Evolutionary conservation across 2,113 vertebrate species (phyloP).

Genomic region (Prinia subflava): DNA sequence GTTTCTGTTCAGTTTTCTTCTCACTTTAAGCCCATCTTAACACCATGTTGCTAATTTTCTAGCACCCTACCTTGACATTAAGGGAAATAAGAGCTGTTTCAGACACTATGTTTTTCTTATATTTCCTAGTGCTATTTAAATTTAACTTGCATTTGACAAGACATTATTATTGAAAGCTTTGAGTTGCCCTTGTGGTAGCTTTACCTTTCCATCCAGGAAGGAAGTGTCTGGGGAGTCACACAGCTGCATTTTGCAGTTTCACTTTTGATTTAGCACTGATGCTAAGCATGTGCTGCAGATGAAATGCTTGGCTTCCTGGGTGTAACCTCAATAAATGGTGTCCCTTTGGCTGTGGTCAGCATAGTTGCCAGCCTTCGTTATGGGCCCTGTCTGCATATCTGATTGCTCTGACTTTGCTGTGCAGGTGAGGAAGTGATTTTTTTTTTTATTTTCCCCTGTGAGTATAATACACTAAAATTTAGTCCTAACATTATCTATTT

Average conservation of each 20-base stretch:
- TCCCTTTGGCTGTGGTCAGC: neutral
- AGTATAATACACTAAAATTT: neutral
- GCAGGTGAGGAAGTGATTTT: neutral
- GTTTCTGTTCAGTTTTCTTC: neutral
- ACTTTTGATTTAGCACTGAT: constrained; percentile 11
- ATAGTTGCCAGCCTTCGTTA: neutral
- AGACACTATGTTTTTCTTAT: neutral
- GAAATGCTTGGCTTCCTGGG: neutral
- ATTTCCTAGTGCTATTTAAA: neutral
- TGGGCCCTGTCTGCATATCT: neutral
- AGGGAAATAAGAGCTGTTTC: neutral
- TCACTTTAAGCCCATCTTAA: neutral
- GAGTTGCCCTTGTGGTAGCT: neutral
- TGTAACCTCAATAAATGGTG: neutral
- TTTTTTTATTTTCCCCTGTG: neutral
- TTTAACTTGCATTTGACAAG: neutral
- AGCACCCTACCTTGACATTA: neutral
- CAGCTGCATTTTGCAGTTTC: constrained; percentile 6
- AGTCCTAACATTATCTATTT: neutral
- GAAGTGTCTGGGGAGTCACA: neutral
- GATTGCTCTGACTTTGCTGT: neutral
- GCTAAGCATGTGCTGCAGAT: neutral
- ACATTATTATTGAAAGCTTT: neutral
- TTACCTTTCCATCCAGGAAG: neutral
- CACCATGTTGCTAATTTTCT: neutral